Evolutionary conservation across 2,113 vertebrate species (phyloP).

Genomic region (Chaetodon auriga): DNA sequence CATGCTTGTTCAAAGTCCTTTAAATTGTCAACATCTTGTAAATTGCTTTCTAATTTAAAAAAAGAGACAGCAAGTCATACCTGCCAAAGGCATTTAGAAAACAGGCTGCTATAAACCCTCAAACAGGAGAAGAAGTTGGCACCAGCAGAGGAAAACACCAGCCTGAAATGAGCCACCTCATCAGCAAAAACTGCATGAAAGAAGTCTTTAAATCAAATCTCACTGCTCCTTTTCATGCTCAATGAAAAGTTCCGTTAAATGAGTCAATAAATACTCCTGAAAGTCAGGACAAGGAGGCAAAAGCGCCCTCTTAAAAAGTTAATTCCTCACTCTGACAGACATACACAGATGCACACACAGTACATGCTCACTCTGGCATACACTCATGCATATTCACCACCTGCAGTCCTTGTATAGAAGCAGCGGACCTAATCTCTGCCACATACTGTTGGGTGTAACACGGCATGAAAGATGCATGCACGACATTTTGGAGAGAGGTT

Average conservation of each 20-base stretch:
- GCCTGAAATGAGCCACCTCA: neutral
- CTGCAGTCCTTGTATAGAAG: constrained; percentile 27
- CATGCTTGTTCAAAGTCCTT: too few species aligned
- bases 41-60: too few species aligned
- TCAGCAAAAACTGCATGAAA: neutral
- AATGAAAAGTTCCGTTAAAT: neutral
- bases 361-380: neutral
- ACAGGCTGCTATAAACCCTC: neutral
- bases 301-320: neutral
- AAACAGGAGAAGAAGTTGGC: neutral
- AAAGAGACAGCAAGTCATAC: neutral
- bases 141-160: neutral
- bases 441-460: constrained; percentile 15
- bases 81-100: neutral
- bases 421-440: constrained; percentile 33
- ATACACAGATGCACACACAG: neutral
- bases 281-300: neutral
- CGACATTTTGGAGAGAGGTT: constrained; percentile 29
- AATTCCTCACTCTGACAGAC: neutral
- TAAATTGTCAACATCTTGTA: too few species aligned
- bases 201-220: neutral
- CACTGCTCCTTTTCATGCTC: too few species aligned
- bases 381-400: constrained; percentile 55
- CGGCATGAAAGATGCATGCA: constrained; percentile 51
- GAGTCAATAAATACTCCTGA: neutral